These are phyloP conservation scores for Esox masquinongy DNA, from an alignment of 2,797 vertebrate species.

Conservation along the genomic window DNA sequence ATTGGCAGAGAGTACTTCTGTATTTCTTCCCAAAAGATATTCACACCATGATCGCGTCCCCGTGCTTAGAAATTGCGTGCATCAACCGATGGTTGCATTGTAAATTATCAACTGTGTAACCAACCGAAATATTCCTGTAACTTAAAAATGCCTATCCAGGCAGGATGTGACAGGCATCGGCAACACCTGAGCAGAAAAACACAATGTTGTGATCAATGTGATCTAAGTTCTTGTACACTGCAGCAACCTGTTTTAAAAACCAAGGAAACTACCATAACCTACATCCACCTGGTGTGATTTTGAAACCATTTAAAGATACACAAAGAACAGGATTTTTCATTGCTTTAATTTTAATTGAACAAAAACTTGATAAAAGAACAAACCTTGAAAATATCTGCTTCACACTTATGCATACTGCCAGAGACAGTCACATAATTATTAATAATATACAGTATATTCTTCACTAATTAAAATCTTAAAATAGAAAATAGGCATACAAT, in stretches of 20 bases:
- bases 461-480: conserved; percentile 24
- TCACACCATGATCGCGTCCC: too few species aligned
- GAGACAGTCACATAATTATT: conserved; percentile 1
- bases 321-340: background rate
- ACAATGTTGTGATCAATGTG: too few species aligned
- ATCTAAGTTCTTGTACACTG: too few species aligned
- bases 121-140: too few species aligned
- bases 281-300: background rate
- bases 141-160: too few species aligned
- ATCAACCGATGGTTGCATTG: too few species aligned
- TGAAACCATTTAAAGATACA: conserved; percentile 21
- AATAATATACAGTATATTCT: background rate
- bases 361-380: conserved; percentile 37
- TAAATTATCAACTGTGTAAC: too few species aligned
- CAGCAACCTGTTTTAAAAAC: background rate
- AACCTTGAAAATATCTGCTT: conserved; percentile 25
- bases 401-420: conserved; percentile 30
- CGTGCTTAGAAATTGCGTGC: too few species aligned
- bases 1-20: background rate
- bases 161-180: too few species aligned
- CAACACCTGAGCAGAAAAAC: too few species aligned
- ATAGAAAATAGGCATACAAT: conserved; percentile 38
- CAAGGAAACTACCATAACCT: background rate
- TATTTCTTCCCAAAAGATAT: background rate
- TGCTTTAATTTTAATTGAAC: conserved; percentile 36